Evolutionary conservation across 2,797 vertebrate genomes (phyloP).

Genomic region (Vespertilio murinus): DNA sequence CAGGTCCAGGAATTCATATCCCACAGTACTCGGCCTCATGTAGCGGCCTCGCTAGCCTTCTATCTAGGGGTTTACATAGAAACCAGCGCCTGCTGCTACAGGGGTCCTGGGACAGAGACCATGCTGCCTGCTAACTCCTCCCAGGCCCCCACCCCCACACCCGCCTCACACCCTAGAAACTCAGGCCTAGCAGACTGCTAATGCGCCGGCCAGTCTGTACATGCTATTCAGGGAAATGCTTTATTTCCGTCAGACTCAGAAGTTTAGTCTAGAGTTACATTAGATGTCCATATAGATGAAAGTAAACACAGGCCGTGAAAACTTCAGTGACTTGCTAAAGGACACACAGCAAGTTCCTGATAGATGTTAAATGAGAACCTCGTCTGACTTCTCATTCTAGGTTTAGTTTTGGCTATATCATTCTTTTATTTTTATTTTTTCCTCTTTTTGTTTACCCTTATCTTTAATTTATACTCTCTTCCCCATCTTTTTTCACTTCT

Average conservation of each 20-base stretch:
- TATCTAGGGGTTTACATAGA: neutral
- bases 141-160: neutral
- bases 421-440: neutral
- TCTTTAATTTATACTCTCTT: neutral
- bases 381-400: neutral
- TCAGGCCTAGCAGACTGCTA: neutral
- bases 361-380: neutral
- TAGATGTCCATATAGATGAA: neutral
- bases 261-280: neutral
- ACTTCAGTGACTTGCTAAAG: neutral
- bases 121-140: neutral
- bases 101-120: neutral
- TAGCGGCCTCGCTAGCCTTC: fast-evolving
- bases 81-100: neutral
- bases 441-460: neutral
- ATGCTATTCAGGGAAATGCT: neutral
- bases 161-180: neutral
- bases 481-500: neutral
- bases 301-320: neutral
- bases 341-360: neutral
- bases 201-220: neutral
- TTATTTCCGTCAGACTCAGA: neutral
- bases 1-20: neutral
- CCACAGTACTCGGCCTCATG: neutral
- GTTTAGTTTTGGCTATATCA: neutral